Base-by-base conservation (phyloP, 2,113 vertebrate genomes). In the Sorex araneus region DNA sequence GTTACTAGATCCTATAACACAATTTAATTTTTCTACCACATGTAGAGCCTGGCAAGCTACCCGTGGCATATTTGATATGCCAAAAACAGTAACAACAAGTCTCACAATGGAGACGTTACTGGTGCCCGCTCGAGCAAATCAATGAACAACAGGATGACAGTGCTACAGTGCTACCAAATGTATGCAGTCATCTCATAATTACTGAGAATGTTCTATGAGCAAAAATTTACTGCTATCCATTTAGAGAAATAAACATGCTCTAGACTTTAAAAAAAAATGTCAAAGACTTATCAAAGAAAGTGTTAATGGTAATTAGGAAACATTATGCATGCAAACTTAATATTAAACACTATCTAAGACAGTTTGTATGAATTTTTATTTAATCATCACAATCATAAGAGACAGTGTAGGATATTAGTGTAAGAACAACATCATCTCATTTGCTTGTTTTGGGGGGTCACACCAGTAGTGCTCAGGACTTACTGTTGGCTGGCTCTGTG, bases 21-120 rank as follows among this genome's bases (percentile, higher is more conserved):
- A 78, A 66, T n/a, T 74, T 86, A 91, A 71, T 74, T 91, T 90
- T 90, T 66, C 60, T 90, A 11, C 40, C 74, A 27, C 64, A 9
- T 16, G 67, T 23, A n/a, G n/a, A n/a, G n/a, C n/a, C n/a, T n/a
- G n/a, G n/a, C n/a, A n/a, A n/a, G n/a, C n/a, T n/a, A n/a, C n/a
- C n/a, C n/a, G n/a, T n/a, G n/a, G n/a, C n/a, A n/a, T n/a, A n/a
- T n/a, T n/a, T n/a, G n/a, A n/a, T n/a, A n/a, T n/a, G n/a, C n/a
- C n/a, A n/a, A n/a, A n/a, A n/a, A n/a, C n/a, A n/a, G n/a, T n/a
- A n/a, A n/a, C n/a, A n/a, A n/a, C n/a, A n/a, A n/a, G n/a, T n/a
- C n/a, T n/a, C n/a, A n/a, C n/a, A n/a, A n/a, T n/a, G n/a, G n/a
- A n/a, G n/a, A n/a, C n/a, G n/a, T n/a, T n/a, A n/a, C n/a, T n/a